Conservation (phyloP, 2,797 vertebrate species). For the Molothrus aeneus region DNA sequence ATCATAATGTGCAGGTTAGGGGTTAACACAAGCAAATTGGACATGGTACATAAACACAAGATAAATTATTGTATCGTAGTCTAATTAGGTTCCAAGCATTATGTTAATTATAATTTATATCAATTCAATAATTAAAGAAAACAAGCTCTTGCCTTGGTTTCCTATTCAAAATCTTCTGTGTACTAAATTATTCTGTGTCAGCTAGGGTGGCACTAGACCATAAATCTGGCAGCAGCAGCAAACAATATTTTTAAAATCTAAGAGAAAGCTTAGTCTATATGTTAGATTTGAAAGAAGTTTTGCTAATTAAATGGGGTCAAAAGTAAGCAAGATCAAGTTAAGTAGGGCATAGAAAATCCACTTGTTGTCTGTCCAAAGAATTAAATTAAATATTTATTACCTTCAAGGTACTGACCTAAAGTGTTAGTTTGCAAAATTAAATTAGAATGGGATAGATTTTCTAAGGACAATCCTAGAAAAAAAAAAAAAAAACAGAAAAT, state of each 20-base stretch:
- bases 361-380: background rate
- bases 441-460: background rate
- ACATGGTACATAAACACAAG: conserved; percentile 72
- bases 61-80: conserved; percentile 69
- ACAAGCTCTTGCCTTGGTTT: conserved; percentile 62
- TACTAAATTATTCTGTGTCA: conserved; percentile 44
- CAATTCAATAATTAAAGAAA: conserved; percentile 76
- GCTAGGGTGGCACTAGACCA: background rate
- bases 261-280: conserved; percentile 1
- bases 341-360: conserved; percentile 10
- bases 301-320: conserved; percentile 27
- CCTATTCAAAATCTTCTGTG: conserved; percentile 20
- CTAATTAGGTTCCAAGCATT: conserved; percentile 70
- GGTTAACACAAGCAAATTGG: conserved; percentile 75
- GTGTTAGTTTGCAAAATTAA: background rate
- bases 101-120: conserved; percentile 76
- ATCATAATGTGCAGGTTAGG: conserved; percentile 67
- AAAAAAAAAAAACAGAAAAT: background rate
- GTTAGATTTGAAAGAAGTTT: conserved; percentile 37
- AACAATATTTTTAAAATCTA: conserved; percentile 44
- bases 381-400: conserved; percentile 7
- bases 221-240: conserved; percentile 51
- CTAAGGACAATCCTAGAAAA: background rate
- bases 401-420: background rate
- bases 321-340: conserved; percentile 1